Percentiles rank a stretch among this genome's conserved stretches.
Conservation (phyloP, 2,113 vertebrate genomes). For the Uropsilus gracilis region DNA sequence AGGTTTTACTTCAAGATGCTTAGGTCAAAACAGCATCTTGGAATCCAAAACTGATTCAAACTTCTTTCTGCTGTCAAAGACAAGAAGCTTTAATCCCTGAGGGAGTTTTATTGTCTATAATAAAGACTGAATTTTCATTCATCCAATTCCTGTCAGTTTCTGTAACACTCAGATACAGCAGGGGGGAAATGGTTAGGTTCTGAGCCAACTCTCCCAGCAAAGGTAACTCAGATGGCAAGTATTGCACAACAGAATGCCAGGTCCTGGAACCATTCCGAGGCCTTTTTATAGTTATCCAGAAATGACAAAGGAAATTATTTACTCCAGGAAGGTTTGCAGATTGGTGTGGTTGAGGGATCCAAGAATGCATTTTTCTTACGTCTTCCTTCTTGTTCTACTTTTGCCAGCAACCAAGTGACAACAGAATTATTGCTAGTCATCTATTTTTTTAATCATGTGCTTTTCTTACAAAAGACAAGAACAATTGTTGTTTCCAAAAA, state of each 20-base stretch:
- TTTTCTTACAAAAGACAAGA: conserved; percentile 72
- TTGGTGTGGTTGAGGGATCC: conserved; percentile 13
- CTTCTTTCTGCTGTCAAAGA: conserved; percentile 41
- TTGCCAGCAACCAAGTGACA: conserved; percentile 54
- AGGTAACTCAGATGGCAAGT: conserved; percentile 29
- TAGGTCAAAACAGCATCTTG: not conserved
- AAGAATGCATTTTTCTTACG: conserved; percentile 53
- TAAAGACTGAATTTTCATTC: conserved; percentile 43
- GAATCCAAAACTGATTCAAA: not conserved
- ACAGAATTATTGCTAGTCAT: conserved; percentile 51
- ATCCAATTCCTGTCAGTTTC: not conserved
- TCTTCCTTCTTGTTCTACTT: conserved; percentile 40
- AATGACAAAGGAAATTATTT: conserved; percentile 71
- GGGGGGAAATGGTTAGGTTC: not conserved
- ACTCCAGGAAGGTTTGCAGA: conserved; percentile 43
- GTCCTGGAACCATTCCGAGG: conserved; percentile 25
- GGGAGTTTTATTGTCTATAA: not conserved
- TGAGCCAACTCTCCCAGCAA: conserved; percentile 19
- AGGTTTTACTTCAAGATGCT: not conserved
- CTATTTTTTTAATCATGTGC: conserved; percentile 66
- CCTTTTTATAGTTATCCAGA: conserved; percentile 59
- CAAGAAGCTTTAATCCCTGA: conserved; percentile 22
- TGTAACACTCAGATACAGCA: not conserved
- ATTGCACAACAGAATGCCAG: conserved; percentile 36
- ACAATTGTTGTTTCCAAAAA: conserved; percentile 55